Conservation (phyloP, 2,888 invertebrate genomes). For the Adelognathus sp. region DNA sequence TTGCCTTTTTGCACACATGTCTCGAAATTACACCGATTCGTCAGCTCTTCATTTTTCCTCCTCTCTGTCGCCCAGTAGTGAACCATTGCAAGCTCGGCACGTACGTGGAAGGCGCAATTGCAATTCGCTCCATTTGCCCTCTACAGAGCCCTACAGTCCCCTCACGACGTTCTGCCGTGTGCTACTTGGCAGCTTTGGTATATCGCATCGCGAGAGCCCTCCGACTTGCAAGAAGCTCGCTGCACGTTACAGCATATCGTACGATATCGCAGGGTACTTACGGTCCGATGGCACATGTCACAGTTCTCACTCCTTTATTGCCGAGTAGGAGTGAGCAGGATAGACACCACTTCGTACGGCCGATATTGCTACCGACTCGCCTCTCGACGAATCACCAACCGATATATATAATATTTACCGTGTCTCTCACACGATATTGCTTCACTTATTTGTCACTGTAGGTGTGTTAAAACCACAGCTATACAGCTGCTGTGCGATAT, state of each 20-base stretch:
- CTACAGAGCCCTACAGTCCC: constrained; percentile 14
- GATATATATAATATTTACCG: constrained; percentile 24
- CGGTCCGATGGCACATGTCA: constrained; percentile 40
- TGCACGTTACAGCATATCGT: constrained; percentile 25
- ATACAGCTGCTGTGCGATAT: neutral
- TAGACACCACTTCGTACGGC: constrained; percentile 21
- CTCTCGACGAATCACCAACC: constrained; percentile 22
- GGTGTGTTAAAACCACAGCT: neutral
- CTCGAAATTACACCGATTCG: neutral
- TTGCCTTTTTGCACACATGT: neutral
- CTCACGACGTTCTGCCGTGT: constrained; percentile 16
- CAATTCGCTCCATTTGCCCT: constrained; percentile 42
- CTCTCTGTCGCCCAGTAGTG: neutral
- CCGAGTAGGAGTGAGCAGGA: constrained; percentile 16
- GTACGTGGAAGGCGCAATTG: constrained; percentile 34
- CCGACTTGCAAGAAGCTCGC: neutral
- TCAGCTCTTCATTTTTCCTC: constrained; percentile 12
- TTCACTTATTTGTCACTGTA: neutral
- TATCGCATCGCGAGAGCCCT: constrained; percentile 9
- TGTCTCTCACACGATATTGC: constrained; percentile 11
- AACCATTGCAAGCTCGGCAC: constrained; percentile 8
- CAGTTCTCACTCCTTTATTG: constrained; percentile 50
- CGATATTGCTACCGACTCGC: constrained; percentile 57
- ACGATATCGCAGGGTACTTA: constrained; percentile 45
- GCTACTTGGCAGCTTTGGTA: constrained; percentile 22